A percentile compares a stretch with the other conserved stretches of the same genome.
Conservation (phyloP, 1,140 invertebrate genomes). For the Polyergus mexicanus region DNA sequence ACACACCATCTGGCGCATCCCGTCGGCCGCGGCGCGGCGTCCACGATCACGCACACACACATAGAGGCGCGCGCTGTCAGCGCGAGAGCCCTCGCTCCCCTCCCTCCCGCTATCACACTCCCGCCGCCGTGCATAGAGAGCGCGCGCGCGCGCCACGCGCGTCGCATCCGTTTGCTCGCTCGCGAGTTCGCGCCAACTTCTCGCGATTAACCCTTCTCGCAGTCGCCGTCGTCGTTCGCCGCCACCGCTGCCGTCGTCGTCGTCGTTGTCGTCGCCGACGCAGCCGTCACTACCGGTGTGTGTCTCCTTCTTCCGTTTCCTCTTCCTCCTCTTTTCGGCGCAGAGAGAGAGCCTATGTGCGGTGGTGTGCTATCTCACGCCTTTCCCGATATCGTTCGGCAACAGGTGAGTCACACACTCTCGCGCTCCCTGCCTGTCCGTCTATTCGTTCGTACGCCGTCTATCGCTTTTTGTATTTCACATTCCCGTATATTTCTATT, state of each 20-base stretch:
- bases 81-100: constrained; percentile 63
- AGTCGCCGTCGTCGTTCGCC: constrained; percentile 58
- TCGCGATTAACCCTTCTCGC: constrained; percentile 59
- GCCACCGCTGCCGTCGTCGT: constrained; percentile 40
- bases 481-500: not conserved
- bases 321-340: constrained; percentile 6
- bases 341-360: constrained; percentile 42
- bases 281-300: not conserved
- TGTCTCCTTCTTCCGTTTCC: constrained; percentile 6
- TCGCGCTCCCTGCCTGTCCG: constrained; percentile 20
- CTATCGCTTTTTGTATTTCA: not conserved
- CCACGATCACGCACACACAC: not conserved
- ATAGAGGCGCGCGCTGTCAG: constrained; percentile 38
- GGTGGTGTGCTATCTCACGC: constrained; percentile 51
- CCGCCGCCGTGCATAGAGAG: constrained; percentile 54
- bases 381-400: constrained; percentile 69
- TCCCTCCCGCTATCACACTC: not conserved
- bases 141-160: constrained; percentile 69
- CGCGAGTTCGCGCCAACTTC: constrained; percentile 54
- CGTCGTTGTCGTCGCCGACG: not conserved
- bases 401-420: constrained; percentile 78
- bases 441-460: not conserved
- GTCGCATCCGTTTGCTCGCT: constrained; percentile 34
- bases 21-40: constrained; percentile 35
- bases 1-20: constrained; percentile 59